A percentile compares a stretch with the other conserved stretches of the same genome.
phyloP scores from a whole-genome alignment of 2,113 vertebrate species.

The Abramis brama region DNA sequence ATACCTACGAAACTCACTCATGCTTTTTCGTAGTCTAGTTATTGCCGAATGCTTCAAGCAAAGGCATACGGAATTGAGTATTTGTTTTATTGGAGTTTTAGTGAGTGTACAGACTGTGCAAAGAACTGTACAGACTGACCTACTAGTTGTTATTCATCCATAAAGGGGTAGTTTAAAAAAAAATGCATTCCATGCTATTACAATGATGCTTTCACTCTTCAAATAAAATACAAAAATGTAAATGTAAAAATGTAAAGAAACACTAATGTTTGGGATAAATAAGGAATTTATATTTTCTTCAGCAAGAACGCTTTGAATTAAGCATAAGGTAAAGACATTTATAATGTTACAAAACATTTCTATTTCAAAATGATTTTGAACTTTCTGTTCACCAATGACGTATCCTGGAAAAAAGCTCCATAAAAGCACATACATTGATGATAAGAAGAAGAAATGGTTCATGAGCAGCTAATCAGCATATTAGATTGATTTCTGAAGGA shows the following conservation, averaged over 20 bases:
- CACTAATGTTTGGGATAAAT: not conserved
- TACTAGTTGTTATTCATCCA: not conserved
- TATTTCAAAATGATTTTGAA: no score
- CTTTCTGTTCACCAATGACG: not conserved
- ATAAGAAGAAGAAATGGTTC: not conserved
- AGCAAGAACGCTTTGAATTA: not conserved
- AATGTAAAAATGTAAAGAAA: not conserved
- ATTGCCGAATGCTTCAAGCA: not conserved
- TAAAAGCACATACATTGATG: not conserved
- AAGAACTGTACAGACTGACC: not conserved
- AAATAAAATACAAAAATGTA: not conserved
- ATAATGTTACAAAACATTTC: not conserved
- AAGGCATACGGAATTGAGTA: not conserved
- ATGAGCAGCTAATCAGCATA: no score
- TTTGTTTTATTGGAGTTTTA: not conserved
- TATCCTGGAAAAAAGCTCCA: not conserved
- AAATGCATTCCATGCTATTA: not conserved
- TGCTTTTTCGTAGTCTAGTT: slow-evolving; percentile 5
- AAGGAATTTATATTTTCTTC: not conserved
- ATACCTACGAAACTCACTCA: not conserved
- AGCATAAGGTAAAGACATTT: not conserved
- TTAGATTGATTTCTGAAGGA: not conserved
- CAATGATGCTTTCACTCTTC: not conserved
- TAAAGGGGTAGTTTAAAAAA: not conserved
- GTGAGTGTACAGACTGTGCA: no score